phyloP scores from a whole-genome alignment of 1,140 invertebrate genomes.

The Achatina immaculata region DNA sequence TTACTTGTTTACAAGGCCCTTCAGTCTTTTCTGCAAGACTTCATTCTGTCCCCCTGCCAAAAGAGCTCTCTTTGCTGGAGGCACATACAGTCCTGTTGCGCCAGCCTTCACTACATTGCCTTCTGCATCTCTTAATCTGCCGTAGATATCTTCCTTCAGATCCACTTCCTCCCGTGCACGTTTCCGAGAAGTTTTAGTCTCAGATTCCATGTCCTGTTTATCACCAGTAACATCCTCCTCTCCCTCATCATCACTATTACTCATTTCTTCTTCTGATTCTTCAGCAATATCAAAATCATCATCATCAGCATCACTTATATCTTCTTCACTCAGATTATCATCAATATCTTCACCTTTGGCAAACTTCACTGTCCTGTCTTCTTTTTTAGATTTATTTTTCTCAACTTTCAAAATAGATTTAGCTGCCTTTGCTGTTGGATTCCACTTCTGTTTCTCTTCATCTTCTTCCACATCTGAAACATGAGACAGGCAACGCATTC shows the following conservation, averaged over 20 bases:
- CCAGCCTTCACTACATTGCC: slow-evolving; percentile 81
- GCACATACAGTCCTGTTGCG: slow-evolving; percentile 79
- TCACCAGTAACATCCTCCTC: slow-evolving; percentile 36
- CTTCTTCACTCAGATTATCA: slow-evolving; percentile 36
- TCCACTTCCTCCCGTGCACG: slow-evolving; percentile 54
- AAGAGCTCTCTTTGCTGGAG: slow-evolving; percentile 80
- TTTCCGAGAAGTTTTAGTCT: slow-evolving; percentile 37
- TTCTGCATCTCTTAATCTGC: slow-evolving; percentile 83
- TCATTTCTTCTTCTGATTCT: slow-evolving; percentile 37
- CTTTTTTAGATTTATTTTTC: background rate
- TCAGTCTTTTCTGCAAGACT: slow-evolving; percentile 83
- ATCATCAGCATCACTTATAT: slow-evolving; percentile 35
- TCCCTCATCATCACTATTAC: slow-evolving; percentile 31
- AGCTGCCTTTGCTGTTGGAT: slow-evolving; percentile 6
- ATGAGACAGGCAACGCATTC: background rate
- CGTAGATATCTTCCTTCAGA: slow-evolving; percentile 91
- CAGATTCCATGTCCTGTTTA: slow-evolving; percentile 15
- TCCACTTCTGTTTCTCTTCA: background rate
- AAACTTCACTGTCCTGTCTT: slow-evolving; percentile 39
- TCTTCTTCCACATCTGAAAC: slow-evolving; percentile 9
- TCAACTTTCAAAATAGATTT: slow-evolving; percentile 32
- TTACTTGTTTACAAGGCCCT: slow-evolving; percentile 87
- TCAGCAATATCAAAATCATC: slow-evolving; percentile 32
- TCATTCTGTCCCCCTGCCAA: slow-evolving; percentile 74
- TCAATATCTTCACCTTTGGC: slow-evolving; percentile 43